These are phyloP conservation scores for Centrocercus urophasianus DNA, from an alignment of 2,113 vertebrate species.

Conservation along the genomic window DNA sequence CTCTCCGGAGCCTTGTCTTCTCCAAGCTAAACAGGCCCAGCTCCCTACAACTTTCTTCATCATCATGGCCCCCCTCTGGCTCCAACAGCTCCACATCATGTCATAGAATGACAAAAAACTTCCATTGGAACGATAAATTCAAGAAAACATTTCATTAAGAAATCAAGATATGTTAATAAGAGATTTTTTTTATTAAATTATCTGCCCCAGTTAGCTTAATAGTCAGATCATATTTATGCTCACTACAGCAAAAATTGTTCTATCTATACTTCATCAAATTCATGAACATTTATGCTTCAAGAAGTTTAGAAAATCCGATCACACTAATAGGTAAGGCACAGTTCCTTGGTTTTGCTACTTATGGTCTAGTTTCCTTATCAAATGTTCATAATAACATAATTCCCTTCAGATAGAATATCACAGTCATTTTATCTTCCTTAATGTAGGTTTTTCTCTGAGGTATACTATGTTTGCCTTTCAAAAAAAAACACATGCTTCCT, in stretches of 20 bases:
- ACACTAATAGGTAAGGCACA: slow-evolving; percentile 53
- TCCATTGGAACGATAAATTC: not conserved
- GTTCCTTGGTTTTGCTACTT: slow-evolving; percentile 51
- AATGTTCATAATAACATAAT: slow-evolving; percentile 49
- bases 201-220: slow-evolving; percentile 62
- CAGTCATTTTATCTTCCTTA: slow-evolving; percentile 7
- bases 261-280: slow-evolving; percentile 69
- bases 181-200: slow-evolving; percentile 60
- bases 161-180: slow-evolving; percentile 36
- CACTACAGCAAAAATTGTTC: slow-evolving; percentile 58
- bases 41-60: no score
- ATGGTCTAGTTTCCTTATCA: slow-evolving; percentile 45
- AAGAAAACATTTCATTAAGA: slow-evolving; percentile 42
- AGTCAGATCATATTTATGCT: slow-evolving; percentile 56
- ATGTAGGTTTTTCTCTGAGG: not conserved
- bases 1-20: no score
- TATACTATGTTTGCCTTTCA: slow-evolving; percentile 11
- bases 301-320: slow-evolving; percentile 47
- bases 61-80: no score
- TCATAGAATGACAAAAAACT: not conserved
- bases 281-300: slow-evolving; percentile 56
- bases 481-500: not conserved
- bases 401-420: slow-evolving; percentile 9
- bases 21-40: no score
- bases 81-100: not conserved